Base-by-base conservation (phyloP, 2,113 vertebrate genomes). In the Microcebus griseorufus region DNA sequence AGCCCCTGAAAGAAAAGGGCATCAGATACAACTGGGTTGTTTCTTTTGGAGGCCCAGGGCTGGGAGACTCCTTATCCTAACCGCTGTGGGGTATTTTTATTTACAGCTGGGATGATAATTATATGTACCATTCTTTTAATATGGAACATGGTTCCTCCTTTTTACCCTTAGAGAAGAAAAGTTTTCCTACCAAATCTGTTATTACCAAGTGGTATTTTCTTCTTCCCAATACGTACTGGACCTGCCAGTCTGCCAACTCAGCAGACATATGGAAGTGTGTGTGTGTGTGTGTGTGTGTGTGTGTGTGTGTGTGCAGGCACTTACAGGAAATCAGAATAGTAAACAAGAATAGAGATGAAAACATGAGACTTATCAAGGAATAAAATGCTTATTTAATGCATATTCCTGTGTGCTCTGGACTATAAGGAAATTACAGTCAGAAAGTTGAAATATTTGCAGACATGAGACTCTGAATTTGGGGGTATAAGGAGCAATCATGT, bases 101-200 rank as follows among this genome's bases (percentile, higher is more conserved):
- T 98, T 98, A 97, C 85, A 97, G 87, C 82, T 98, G 98, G 98
- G 97, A 98, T 98, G 98, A 97, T 98, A 98, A 99, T 99, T 98
- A 97, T 69, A 99, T 75, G 39, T 94, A 90, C 89, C 93, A 97
- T 84, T 97, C 93, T 97, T 98, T 97, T 97, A 97, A 96, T 93
- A 95, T 98, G 96, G 96, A 98, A 96, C 62, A 97, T 39, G 84
- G 65, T 97, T 98, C 92, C 94, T 98, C 92, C 93, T 98, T 98
- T 98, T 93, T 64, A 23, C 76, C 94, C 93, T 94, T 98, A 97
- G 98, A 91, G 97, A 98, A 96, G 96, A 97, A 92, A 93, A 32
- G 23, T 96, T 95, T 97, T 97, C 85, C 96, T 97, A 90, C 95
- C 88, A 98, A 97, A 98, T 97, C 95, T 99, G 98, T 98, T 96